Percentiles rank a stretch among this genome's conserved stretches.
phyloP scores from a whole-genome alignment of 2,888 invertebrate genomes.

The Xestia ashworthii region DNA sequence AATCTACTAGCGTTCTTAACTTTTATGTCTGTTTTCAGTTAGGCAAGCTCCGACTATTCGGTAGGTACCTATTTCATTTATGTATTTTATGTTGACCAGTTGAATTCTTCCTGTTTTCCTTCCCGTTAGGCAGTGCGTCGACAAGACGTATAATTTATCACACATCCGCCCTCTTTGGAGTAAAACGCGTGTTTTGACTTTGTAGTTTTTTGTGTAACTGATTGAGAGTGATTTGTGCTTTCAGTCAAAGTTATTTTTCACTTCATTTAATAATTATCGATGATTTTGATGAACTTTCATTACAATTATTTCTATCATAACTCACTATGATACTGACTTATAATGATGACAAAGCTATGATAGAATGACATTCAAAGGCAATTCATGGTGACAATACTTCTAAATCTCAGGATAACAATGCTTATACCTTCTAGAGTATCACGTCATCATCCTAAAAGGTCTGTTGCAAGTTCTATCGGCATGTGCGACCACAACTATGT shows the following conservation, averaged over 20 bases:
- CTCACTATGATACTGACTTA: neutral
- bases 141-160: conserved; percentile 1
- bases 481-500: neutral
- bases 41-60: neutral
- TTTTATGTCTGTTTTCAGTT: neutral
- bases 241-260: neutral
- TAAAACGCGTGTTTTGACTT: conserved; percentile 5
- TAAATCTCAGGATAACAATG: neutral
- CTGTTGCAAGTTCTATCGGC: neutral
- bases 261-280: neutral
- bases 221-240: conserved; percentile 25
- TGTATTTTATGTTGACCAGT: neutral
- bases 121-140: neutral
- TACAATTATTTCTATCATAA: neutral
- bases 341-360: conserved; percentile 1
- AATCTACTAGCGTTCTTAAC: neutral
- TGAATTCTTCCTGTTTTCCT: neutral
- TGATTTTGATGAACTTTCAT: neutral
- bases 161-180: neutral
- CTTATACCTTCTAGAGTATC: neutral
- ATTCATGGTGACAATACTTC: neutral
- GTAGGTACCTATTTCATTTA: neutral
- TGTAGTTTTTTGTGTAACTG: conserved; percentile 11
- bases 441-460: neutral
- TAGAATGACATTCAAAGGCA: neutral